Evolutionary conservation across 2,888 invertebrate species (phyloP).

Genomic region (Morpho deidamia): DNA sequence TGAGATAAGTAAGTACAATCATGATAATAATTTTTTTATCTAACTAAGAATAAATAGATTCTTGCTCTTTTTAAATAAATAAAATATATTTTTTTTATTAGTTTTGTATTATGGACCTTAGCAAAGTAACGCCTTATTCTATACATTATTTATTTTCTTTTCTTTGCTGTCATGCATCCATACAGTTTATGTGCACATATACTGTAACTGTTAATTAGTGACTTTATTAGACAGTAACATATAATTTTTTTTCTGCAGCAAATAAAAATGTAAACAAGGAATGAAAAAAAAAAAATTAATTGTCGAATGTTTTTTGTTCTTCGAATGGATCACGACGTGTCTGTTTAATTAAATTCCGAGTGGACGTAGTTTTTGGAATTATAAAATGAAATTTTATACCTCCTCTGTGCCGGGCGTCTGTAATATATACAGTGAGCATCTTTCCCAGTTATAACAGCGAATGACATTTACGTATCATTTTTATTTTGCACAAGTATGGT

Average conservation of each 20-base stretch:
- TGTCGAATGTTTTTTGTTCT: neutral
- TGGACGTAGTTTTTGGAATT: slow-evolving; percentile 5
- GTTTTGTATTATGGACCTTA: no score
- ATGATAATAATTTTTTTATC: no score
- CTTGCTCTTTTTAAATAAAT: no score
- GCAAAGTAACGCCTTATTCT: no score
- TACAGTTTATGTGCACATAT: neutral
- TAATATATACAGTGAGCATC: slow-evolving; percentile 3
- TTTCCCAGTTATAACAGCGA: neutral
- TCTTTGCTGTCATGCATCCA: no score
- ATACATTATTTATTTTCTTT: no score
- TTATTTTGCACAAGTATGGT: slow-evolving; percentile 1
- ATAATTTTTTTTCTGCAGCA: neutral
- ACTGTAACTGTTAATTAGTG: neutral
- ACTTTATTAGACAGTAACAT: neutral
- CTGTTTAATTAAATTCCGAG: slow-evolving; percentile 15
- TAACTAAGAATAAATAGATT: no score
- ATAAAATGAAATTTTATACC: slow-evolving; percentile 13
- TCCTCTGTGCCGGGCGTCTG: neutral
- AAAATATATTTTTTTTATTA: no score
- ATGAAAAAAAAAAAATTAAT: neutral
- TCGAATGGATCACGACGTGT: neutral
- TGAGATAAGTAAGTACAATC: no score
- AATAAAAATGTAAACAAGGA: no score
- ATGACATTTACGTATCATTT: slow-evolving; percentile 2